These are phyloP conservation scores for Thysanoteuthis rhombus DNA, from an alignment of 2,888 invertebrate genomes.

Conservation along the genomic window DNA sequence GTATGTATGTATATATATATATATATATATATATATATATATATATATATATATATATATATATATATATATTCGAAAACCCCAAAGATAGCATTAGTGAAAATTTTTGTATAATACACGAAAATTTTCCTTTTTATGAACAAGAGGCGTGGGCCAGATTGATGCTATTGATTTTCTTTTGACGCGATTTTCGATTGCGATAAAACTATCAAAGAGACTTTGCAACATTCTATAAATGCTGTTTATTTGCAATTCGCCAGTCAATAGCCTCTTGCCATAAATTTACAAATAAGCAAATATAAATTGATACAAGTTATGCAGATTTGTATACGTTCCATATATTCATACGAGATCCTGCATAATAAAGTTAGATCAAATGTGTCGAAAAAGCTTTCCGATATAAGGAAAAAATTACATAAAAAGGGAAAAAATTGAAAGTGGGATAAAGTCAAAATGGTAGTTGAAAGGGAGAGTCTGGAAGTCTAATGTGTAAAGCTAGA, in stretches of 20 bases:
- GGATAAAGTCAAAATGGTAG: not conserved
- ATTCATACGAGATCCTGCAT: not conserved
- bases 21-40: too few relatives aligned
- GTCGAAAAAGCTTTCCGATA: not conserved
- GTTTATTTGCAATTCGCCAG: not conserved
- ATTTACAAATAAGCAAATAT: not conserved
- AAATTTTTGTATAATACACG: not conserved
- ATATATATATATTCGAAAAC: not conserved
- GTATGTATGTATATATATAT: too few relatives aligned
- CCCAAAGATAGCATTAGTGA: not conserved
- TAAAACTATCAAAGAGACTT: not conserved
- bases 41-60: too few relatives aligned
- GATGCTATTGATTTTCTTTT: not conserved
- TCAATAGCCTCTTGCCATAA: not conserved
- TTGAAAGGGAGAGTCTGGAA: not conserved
- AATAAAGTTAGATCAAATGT: not conserved
- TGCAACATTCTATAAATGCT: not conserved
- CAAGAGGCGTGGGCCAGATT: not conserved
- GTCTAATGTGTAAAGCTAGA: too few relatives aligned
- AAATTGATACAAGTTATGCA: not conserved
- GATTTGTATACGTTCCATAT: not conserved
- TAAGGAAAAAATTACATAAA: not conserved
- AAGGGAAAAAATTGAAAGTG: not conserved
- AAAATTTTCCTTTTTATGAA: not conserved
- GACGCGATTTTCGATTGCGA: not conserved